phyloP scores from a whole-genome alignment of 1,140 invertebrate species.

The roundworm (Caenorhabditis elegans) region DNA sequence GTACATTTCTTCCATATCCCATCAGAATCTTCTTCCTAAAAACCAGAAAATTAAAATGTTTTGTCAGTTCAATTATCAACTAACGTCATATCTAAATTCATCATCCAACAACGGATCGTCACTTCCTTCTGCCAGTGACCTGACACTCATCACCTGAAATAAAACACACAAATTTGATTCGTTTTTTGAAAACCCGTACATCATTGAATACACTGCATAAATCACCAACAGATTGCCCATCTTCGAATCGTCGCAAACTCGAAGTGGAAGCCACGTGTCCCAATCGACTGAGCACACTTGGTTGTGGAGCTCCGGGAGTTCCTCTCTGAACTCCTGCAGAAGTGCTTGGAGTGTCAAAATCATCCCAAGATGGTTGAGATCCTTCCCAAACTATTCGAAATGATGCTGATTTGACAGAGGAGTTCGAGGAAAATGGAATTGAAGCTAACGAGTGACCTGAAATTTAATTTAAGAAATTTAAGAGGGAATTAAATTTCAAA shows the following conservation, averaged over 20 bases:
- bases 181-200: not conserved
- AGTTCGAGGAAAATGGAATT: not conserved
- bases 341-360: not conserved
- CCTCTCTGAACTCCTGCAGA: not conserved
- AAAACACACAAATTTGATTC: not conserved
- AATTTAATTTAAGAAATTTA: not conserved
- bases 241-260: not conserved
- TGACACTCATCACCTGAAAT: not conserved
- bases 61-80: not conserved
- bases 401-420: constrained; percentile 32
- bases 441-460: not conserved
- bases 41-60: not conserved
- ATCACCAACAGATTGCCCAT: constrained; percentile 32
- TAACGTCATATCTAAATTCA: not conserved
- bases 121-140: not conserved
- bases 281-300: not conserved
- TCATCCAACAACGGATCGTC: constrained; percentile 11
- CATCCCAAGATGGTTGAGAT: constrained; percentile 11
- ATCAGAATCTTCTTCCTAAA: not conserved
- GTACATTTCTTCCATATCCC: constrained; percentile 13
- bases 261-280: not conserved
- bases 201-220: constrained; percentile 40
- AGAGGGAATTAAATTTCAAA: not conserved
- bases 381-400: constrained; percentile 40
- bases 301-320: not conserved